phyloP scores from a whole-genome alignment of 2,888 invertebrate species.

The Ganaspis brasiliensis region DNA sequence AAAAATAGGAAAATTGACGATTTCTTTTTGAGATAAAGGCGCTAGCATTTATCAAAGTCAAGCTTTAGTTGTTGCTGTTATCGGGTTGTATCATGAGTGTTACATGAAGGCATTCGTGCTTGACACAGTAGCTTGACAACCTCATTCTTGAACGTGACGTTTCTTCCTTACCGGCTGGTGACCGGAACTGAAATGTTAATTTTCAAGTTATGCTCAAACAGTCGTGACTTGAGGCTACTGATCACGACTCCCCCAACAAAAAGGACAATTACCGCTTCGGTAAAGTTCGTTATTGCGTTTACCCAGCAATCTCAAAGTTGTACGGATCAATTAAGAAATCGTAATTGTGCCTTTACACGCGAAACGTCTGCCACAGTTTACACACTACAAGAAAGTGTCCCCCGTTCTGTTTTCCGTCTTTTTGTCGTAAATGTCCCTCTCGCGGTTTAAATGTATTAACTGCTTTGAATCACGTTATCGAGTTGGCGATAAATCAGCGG shows the following conservation, averaged over 20 bases:
- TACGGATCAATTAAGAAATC: conserved; percentile 31
- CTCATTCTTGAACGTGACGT: conserved; percentile 29
- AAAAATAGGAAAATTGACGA: not conserved
- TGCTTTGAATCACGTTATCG: no score
- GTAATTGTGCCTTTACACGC: conserved; percentile 34
- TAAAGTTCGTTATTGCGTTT: conserved; percentile 26
- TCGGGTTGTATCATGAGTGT: conserved; percentile 35
- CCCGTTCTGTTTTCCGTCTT: not conserved
- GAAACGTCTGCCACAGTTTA: conserved; percentile 11
- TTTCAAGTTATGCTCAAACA: conserved; percentile 34
- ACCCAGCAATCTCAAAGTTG: conserved; percentile 16
- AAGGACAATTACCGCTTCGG: conserved; percentile 32
- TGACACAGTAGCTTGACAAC: conserved; percentile 25
- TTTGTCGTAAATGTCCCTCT: not conserved
- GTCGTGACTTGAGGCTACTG: conserved; percentile 25
- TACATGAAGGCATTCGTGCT: conserved; percentile 41
- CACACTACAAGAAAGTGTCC: conserved; percentile 7
- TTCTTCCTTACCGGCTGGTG: conserved; percentile 9
- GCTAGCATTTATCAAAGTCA: conserved; percentile 33
- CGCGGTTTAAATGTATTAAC: no score
- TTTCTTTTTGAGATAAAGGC: not conserved
- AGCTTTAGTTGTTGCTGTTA: conserved; percentile 15
- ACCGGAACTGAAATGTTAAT: conserved; percentile 40
- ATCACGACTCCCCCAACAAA: conserved; percentile 25
- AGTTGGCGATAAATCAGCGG: no score